Base-by-base conservation (phyloP, 2,797 vertebrate species). In the Botia kubotai region DNA sequence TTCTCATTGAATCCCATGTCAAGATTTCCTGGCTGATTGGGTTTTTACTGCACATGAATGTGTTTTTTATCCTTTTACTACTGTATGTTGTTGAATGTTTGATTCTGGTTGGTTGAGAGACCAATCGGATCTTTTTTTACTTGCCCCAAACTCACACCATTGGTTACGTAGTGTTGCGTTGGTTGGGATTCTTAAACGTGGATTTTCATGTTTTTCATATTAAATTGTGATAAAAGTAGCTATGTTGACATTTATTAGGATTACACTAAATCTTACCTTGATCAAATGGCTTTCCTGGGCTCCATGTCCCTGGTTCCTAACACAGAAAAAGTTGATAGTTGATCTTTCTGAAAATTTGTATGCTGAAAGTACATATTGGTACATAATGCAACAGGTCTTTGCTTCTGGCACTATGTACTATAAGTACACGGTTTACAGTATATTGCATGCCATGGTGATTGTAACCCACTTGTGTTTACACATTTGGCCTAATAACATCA, bases 291-390 rank as follows among this genome's bases (percentile, higher is more conserved):
- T 96, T 99, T 84, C 93, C 92, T 58, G 96, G 95, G 89, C 92
- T 97, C 98, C 98, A 99, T 17, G 96, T 96, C 94, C 97, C 96
- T 91, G 95, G 89, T 87, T 93, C 94, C 94, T 89, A 89, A 83
- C 96, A 94, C 89, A 72, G 89, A 91, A 21, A 66, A 14, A 66
- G 33, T 87, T 88, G 21, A 68, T 75, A 82, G 83, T 79, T 26
- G 72, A 84, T 14, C 21, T 68, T 57, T 57, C 14, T 77, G 17
- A 60, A 29, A 12, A 58, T 60, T 4, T 23, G n/a, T 13, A 26
- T 50, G 46, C 4, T 52, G 13, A 23, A 23, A 60, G 19, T 13
- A 26, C 21, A 16, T 53, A 5, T 53, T 53, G n/a, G 33, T n/a
- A 48, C 36, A 50, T 65, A 3, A 75, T 52, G 23, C n/a, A 52